phyloP scores from a whole-genome alignment of 2,797 vertebrate genomes.

The Ptychobarbus kaznakovi region DNA sequence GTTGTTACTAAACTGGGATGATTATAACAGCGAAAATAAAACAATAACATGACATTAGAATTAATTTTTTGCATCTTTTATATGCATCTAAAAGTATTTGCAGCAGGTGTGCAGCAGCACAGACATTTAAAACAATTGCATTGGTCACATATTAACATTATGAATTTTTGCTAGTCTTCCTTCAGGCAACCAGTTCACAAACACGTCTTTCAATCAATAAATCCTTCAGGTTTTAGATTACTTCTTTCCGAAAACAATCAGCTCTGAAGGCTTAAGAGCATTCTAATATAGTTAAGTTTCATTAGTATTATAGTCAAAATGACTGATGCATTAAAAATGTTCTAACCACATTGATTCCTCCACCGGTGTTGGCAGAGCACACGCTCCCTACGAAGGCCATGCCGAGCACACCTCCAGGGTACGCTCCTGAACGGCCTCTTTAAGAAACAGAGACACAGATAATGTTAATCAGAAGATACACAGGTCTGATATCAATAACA shows the following conservation, averaged over 20 bases:
- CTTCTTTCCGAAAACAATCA: slow-evolving; percentile 14
- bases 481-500: background rate
- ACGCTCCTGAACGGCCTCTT: slow-evolving; percentile 72
- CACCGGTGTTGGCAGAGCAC: slow-evolving; percentile 77
- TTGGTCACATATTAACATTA: background rate
- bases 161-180: background rate
- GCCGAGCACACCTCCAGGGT: slow-evolving; percentile 70
- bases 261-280: slow-evolving; percentile 33
- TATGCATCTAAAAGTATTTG: background rate
- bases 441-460: slow-evolving; percentile 52
- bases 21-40: slow-evolving; percentile 32
- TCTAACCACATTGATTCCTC: slow-evolving; percentile 87
- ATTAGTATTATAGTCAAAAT: slow-evolving; percentile 52
- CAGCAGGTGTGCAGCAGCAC: background rate
- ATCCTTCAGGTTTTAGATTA: slow-evolving; percentile 63
- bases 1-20: slow-evolving; percentile 64
- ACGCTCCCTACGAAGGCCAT: slow-evolving; percentile 87
- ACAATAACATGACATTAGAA: slow-evolving; percentile 1
- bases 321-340: background rate
- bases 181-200: background rate
- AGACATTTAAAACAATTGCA: background rate
- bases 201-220: slow-evolving; percentile 64
- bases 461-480: slow-evolving; percentile 18
- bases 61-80: background rate
- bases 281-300: background rate